Percentiles rank a stretch among this genome's conserved stretches.
Evolutionary conservation across 2,797 vertebrate species (phyloP).

Genomic region (Phoeniculus purpureus): DNA sequence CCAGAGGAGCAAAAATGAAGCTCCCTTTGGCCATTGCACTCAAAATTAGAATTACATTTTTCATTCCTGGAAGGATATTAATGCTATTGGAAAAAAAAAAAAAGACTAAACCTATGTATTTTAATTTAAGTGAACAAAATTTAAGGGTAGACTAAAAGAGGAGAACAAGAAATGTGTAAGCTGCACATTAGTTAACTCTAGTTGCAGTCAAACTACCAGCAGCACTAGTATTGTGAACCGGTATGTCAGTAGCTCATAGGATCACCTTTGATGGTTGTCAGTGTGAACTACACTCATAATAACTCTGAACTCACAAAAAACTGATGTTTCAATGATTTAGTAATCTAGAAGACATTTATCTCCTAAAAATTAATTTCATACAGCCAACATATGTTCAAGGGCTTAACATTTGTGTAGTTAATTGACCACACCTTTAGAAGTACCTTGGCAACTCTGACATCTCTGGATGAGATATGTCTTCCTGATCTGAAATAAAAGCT

Average conservation of each 20-base stretch:
- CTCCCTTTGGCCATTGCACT: not conserved
- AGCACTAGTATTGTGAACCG: not conserved
- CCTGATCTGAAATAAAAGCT: not conserved
- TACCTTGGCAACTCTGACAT: not conserved
- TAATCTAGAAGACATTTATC: not conserved
- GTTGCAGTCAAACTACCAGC: not conserved
- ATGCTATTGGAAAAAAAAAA: not conserved
- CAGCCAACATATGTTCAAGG: not conserved
- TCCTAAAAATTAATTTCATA: not conserved
- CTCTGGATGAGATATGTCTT: not conserved
- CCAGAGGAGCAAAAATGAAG: not conserved
- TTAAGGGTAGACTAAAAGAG: not conserved
- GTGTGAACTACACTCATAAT: accelerated
- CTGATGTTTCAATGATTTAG: not conserved
- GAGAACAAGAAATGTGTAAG: not conserved
- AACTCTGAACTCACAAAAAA: not conserved
- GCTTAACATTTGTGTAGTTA: not conserved
- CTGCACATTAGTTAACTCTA: not conserved
- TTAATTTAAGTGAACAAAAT: not conserved
- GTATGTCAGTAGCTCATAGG: not conserved
- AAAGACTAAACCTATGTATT: not conserved
- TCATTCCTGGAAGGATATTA: not conserved
- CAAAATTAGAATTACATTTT: not conserved
- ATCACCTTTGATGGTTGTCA: not conserved
- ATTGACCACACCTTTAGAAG: not conserved